Conservation (phyloP, 2,888 invertebrate species). For the Aphidoletes aphidimyza region DNA sequence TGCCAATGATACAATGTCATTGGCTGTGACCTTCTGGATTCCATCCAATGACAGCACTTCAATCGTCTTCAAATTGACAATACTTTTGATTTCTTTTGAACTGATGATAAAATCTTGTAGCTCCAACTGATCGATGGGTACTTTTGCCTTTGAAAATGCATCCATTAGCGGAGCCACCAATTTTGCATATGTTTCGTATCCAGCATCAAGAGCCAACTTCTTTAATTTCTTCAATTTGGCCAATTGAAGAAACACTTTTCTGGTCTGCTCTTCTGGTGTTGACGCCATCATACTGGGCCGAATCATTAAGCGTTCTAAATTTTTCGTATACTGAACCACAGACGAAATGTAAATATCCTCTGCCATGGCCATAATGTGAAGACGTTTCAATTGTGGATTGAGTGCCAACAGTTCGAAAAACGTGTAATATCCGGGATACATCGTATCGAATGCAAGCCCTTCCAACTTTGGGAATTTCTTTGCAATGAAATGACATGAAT, state of each 20-base stretch:
- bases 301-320: background rate
- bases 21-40: background rate
- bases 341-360: background rate
- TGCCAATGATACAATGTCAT: background rate
- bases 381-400: background rate
- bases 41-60: background rate
- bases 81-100: background rate
- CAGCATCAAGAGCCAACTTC: background rate
- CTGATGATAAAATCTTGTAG: background rate
- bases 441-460: background rate
- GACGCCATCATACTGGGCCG: background rate
- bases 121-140: background rate
- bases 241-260: background rate
- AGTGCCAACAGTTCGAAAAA: background rate
- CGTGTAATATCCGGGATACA: background rate
- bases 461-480: slow-evolving; percentile 9
- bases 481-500: background rate
- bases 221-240: slow-evolving; percentile 14
- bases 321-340: background rate
- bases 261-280: background rate
- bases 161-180: background rate
- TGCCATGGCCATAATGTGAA: background rate
- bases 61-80: background rate
- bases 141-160: slow-evolving; percentile 3
- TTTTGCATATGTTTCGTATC: background rate